A percentile compares a stretch with the other conserved stretches of the same genome.
Evolutionary conservation across 2,888 invertebrate species (phyloP).

Genomic region (Sclerodermus sp.): DNA sequence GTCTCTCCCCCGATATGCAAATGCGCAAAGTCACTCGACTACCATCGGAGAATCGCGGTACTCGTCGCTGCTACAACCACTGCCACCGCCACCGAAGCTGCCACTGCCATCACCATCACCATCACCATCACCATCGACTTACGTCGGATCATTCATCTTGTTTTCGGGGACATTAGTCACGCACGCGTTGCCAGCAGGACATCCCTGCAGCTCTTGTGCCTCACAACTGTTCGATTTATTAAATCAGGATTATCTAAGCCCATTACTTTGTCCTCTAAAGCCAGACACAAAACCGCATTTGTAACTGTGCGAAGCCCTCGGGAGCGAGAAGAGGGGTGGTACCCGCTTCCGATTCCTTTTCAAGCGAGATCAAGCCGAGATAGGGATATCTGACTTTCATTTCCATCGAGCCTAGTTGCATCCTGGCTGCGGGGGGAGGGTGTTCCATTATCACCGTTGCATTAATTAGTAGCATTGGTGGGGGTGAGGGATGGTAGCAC

Average conservation of each 20-base stretch:
- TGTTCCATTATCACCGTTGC: too few relatives aligned
- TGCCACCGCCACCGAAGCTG: too few relatives aligned
- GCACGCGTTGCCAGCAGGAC: conserved; percentile 45
- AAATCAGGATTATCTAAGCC: conserved; percentile 58
- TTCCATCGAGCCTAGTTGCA: neutral
- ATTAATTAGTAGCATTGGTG: too few relatives aligned
- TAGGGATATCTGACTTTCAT: neutral
- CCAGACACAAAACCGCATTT: conserved; percentile 52
- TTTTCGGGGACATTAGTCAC: conserved; percentile 54
- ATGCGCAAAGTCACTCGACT: too few relatives aligned
- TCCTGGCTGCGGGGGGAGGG: too few relatives aligned
- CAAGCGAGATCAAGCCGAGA: too few relatives aligned
- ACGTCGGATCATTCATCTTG: conserved; percentile 29
- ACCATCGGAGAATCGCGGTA: too few relatives aligned
- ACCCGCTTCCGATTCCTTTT: too few relatives aligned
- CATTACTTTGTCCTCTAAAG: conserved; percentile 52
- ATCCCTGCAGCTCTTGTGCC: conserved; percentile 21
- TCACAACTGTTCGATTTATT: conserved; percentile 59
- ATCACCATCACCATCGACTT: conserved; percentile 15
- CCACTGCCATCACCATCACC: neutral
- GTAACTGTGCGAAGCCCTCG: conserved; percentile 40
- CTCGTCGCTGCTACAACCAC: too few relatives aligned
- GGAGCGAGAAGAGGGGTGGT: too few relatives aligned
- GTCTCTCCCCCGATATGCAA: too few relatives aligned
- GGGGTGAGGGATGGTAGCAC: too few relatives aligned